Conservation (phyloP, 2,888 invertebrate species). For the Marasmarcha lunaedactyla region DNA sequence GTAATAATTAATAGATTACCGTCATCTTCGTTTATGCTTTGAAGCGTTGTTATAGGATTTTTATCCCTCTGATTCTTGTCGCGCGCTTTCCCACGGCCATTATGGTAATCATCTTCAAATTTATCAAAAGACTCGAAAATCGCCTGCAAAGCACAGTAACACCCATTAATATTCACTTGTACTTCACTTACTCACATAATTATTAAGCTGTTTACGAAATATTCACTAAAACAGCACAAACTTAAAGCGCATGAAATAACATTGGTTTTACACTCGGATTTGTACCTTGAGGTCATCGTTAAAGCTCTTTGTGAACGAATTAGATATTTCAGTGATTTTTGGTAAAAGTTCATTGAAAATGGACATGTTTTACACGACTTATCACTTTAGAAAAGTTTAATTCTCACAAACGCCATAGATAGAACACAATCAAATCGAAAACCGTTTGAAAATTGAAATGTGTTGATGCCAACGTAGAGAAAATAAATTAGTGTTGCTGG, state of each 20-base stretch:
- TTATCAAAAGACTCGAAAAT: constrained; percentile 37
- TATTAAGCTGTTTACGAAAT: constrained; percentile 3
- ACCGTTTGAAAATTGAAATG: constrained; percentile 62
- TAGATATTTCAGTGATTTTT: constrained; percentile 42
- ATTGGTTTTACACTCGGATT: not conserved
- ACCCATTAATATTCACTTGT: constrained; percentile 11
- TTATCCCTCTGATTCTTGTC: constrained; percentile 39
- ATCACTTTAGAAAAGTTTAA: constrained; percentile 33
- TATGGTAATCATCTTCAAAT: constrained; percentile 41
- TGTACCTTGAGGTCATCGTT: constrained; percentile 49
- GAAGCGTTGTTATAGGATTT: constrained; percentile 33
- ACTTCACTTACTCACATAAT: constrained; percentile 6
- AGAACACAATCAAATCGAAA: constrained; percentile 45
- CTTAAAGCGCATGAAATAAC: not conserved
- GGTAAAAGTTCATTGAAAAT: constrained; percentile 49
- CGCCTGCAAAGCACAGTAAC: constrained; percentile 32
- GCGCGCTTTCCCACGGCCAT: constrained; percentile 30
- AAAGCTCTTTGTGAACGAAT: constrained; percentile 29
- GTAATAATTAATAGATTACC: constrained; percentile 23
- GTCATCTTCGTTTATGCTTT: constrained; percentile 53
- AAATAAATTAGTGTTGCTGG: not conserved
- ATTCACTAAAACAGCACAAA: constrained; percentile 8
- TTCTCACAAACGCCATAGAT: constrained; percentile 44
- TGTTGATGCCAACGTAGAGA: constrained; percentile 26
- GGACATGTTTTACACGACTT: constrained; percentile 45